Evolutionary conservation across 1,140 invertebrate species (phyloP), one percentile per base, ranked within the genome.

Genomic region (Agrilus planipennis): DNA sequence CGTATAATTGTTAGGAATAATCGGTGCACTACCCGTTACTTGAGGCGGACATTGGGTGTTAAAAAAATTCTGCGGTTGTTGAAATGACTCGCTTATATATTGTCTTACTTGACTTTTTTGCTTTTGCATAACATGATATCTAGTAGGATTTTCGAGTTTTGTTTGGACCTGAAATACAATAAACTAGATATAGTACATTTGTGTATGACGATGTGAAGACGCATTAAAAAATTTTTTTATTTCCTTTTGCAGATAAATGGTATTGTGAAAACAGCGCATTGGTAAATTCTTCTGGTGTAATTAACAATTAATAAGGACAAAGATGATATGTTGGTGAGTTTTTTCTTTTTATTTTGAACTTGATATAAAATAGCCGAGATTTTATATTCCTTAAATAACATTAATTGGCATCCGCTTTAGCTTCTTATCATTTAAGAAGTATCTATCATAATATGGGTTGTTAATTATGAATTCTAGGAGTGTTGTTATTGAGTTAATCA

Each of bases 81-180:
- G 76, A 52, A 81, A 79, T 15, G 80, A 83, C 58, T 83, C 81
- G 60, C 77, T 82, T 16, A 91, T 69, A 64, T 84, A 91, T 58
- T 88, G 79, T 6, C 81, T 74, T 23, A 92, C 84, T 66, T 91
- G 87, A 55, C 78, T 83, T 56, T 87, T 84, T 59, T 89, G 84
- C 51, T 84, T 90, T 64, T 92, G 82, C 39, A 86, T 80, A 41
- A 92, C 83, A 69, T 92, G 87, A 64, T 91, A 93, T 47, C 79
- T 73, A 14, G 89, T 92, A 31, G 89, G 89, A 64, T 92, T 90
- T 61, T 90, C 84, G 55, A 93, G 63, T 44, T 81, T 72, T 15
- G 86, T 90, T 59, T 79, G 72, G 38, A 89, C 84, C 82, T 84
- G 58, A 1, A 64, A 59, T n/a, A n/a, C n/a, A n/a, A n/a, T 42